Evolutionary conservation across 2,113 vertebrate species (phyloP).

Genomic region (Euleptes europaea): DNA sequence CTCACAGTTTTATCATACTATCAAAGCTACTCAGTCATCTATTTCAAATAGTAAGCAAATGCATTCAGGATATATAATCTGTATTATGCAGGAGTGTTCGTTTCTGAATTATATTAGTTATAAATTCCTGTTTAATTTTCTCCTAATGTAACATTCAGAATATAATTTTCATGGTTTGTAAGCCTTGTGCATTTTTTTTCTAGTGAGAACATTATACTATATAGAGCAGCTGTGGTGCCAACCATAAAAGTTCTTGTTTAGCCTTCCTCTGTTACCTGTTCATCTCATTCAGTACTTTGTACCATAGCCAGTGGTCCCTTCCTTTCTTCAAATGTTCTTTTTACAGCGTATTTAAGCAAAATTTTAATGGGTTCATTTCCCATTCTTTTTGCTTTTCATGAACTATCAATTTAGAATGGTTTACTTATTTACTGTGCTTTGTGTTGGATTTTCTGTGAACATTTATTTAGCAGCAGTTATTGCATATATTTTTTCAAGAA

Average conservation of each 20-base stretch:
- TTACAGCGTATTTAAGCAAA: neutral
- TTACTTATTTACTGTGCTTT: neutral
- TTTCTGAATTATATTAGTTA: neutral
- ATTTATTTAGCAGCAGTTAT: neutral
- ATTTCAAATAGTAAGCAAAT: neutral
- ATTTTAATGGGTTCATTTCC: neutral
- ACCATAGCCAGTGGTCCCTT: neutral
- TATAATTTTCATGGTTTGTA: neutral
- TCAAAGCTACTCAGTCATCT: neutral
- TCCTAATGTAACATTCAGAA: neutral
- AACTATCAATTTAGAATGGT: neutral
- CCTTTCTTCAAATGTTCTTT: neutral
- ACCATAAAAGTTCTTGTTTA: neutral
- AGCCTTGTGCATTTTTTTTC: neutral
- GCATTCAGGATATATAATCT: neutral
- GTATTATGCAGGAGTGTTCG: neutral
- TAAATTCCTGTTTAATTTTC: neutral
- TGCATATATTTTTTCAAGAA: neutral
- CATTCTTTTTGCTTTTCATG: neutral
- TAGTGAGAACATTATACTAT: neutral
- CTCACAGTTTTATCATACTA: neutral
- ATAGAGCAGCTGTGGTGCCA: neutral
- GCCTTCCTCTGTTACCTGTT: neutral
- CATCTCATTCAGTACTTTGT: neutral
- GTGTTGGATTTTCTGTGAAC: neutral